Base-by-base conservation (phyloP, 1,140 invertebrate species). In the Drosophila trapezifrons region DNA sequence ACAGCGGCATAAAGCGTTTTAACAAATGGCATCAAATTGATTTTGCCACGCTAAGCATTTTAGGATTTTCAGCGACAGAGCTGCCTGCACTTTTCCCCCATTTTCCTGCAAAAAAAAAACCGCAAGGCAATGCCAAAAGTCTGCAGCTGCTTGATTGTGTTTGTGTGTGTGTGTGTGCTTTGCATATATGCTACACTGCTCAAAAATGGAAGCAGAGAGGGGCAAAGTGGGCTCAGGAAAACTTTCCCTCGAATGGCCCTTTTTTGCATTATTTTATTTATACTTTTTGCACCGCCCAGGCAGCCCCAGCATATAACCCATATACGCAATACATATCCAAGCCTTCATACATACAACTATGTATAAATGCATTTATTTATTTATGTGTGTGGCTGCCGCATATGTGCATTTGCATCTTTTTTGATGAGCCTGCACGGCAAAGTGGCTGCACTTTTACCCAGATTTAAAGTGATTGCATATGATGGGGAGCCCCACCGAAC, bases 11-110 rank as follows among this genome's bases (percentile, higher is more conserved):
- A 78, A 85, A 78, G 78, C 60, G 64, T 78, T 85, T 85, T 75
- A 85, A 85, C 70, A 86, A 86, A 85, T 78, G 77, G 81, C 81
- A 78, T 85, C 70, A 85, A 85, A 86, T 86, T 81, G 82, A 86
- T 86, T 86, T 85, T 80, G 81, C 77, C 74, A 69, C 59, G 75
- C 70, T 78, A 69, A 86, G 82, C 78, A 78, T 86, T 85, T 84
- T 78, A 71, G 81, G 70, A 67, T 71, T 79, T 60, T 62, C 56
- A 80, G 62, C 46, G 57, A 40, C 59, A 67, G 56, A 63, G 47
- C 52, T 40, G 20, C 47, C 42, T 49, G 22, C 18, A 27, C 42
- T 37, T 35, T 29, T 20, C 22, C 32, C 55, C 17, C 20, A 22
- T 42, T 49, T 60, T 37, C 43, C 42, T 32, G 6, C n/a, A 22